These are phyloP conservation scores for Chorisops tibialis DNA, from an alignment of 2,888 invertebrate species.

Conservation along the genomic window DNA sequence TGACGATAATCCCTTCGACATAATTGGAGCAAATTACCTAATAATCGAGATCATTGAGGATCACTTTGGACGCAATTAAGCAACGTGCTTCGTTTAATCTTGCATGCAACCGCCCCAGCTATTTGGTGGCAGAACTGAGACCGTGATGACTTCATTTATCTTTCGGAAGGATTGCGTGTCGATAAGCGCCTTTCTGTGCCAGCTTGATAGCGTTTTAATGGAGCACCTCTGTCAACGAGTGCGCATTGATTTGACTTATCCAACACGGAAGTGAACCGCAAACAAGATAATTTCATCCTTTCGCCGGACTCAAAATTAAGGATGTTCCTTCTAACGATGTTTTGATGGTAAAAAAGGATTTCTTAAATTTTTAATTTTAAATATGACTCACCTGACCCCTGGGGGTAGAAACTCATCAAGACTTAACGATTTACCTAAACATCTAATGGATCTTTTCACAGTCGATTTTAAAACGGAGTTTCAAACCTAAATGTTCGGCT, in stretches of 20 bases:
- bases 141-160: slow-evolving; percentile 23
- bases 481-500: too few relatives aligned
- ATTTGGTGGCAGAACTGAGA: slow-evolving; percentile 8
- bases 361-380: too few relatives aligned
- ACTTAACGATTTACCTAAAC: too few relatives aligned
- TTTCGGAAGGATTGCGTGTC: slow-evolving; percentile 13
- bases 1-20: slow-evolving; percentile 14
- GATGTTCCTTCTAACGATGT: neutral
- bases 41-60: slow-evolving; percentile 20
- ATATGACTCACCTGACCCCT: too few relatives aligned
- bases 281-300: neutral
- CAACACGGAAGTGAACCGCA: neutral
- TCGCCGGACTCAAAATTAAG: neutral
- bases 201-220: slow-evolving; percentile 21
- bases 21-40: slow-evolving; percentile 20
- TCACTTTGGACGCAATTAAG: slow-evolving; percentile 17
- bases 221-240: slow-evolving; percentile 16
- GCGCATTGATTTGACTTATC: slow-evolving; percentile 15
- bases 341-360: slow-evolving; percentile 1
- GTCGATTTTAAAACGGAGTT: too few relatives aligned
- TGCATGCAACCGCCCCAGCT: neutral
- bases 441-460: too few relatives aligned
- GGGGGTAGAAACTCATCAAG: too few relatives aligned
- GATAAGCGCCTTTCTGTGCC: slow-evolving; percentile 12
- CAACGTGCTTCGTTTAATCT: neutral